Base-by-base conservation (phyloP, 2,888 invertebrate genomes). In the Scaptomyza caliginosa region DNA sequence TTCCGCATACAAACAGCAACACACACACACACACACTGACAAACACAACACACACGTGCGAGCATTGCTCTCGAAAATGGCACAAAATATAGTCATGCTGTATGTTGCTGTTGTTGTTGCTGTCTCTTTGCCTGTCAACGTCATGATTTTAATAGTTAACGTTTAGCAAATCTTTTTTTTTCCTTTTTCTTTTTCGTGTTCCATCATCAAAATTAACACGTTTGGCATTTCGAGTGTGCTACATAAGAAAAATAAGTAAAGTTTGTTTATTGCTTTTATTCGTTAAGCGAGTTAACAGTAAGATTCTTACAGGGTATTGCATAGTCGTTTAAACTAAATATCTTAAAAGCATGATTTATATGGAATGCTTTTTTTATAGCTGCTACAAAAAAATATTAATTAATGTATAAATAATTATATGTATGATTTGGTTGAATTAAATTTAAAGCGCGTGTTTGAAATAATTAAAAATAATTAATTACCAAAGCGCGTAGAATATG, bases 61-160 rank as follows among this genome's bases (percentile, higher is more conserved):
- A 79, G 52, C 77, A 60, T 76, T 78, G 79, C 79, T 82, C 79
- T 82, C 75, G 16, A 75, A 77, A 82, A 70, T 82, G 66, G 70
- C 73, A 79, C 67, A 62, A 77, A 75, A 63, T 68, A 62, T 63
- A 78, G 64, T 81, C 78, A 71, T 67, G 63, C 43, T 66, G 39
- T 54, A 13, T 57, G 39, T 59, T 63, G 24, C 40, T 54, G 13
- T 34, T 58, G 21, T 17, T 17, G 34, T 3, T 28, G 36, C 42
- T 24, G 43, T 11, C 52, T 64, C 62, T 55, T 45, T 48, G 58
- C 59, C 57, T 60, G 66, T 64, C 73, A 77, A 73, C 80, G 77
- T 72, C 73, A 79, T 59, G 60, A 79, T 43, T 70, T 74, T 67
- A 63, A 71, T 74, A 58, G 71, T 58, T 42, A 51, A 51, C 32